phyloP scores from a whole-genome alignment of 2,797 vertebrate species.

The Arctocebus calabarensis region DNA sequence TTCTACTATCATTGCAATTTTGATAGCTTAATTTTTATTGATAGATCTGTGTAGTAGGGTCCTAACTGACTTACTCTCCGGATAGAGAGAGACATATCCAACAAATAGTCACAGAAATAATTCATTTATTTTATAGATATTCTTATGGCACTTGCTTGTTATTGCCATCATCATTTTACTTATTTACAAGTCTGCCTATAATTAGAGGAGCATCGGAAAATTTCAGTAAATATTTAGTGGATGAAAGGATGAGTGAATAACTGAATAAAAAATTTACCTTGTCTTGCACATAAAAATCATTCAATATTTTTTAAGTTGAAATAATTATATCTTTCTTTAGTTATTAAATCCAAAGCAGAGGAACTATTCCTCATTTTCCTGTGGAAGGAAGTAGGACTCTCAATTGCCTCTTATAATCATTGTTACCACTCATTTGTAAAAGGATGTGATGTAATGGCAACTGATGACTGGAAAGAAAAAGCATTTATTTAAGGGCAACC shows the following conservation, averaged over 20 bases:
- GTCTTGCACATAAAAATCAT: neutral
- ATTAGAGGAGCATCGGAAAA: neutral
- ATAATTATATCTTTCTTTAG: slow-evolving; percentile 3
- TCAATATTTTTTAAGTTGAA: neutral
- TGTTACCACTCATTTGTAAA: neutral
- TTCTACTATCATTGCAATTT: neutral
- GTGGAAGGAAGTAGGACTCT: neutral
- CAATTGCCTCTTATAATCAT: neutral
- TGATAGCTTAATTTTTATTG: neutral
- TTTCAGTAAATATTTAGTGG: neutral
- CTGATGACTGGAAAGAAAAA: neutral
- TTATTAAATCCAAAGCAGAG: neutral
- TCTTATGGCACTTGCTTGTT: neutral
- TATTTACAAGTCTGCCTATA: neutral
- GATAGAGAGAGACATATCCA: neutral
- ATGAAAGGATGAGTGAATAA: neutral
- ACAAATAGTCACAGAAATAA: neutral
- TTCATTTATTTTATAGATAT: neutral
- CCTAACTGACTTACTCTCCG: neutral
- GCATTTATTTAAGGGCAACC: neutral
- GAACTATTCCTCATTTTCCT: neutral
- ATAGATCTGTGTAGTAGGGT: neutral
- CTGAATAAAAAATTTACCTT: neutral
- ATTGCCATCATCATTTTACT: neutral
- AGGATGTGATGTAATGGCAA: neutral